A percentile compares a stretch with the other conserved stretches of the same genome.
phyloP scores from a whole-genome alignment of 2,888 invertebrate species.

The Drosophila emarginata region DNA sequence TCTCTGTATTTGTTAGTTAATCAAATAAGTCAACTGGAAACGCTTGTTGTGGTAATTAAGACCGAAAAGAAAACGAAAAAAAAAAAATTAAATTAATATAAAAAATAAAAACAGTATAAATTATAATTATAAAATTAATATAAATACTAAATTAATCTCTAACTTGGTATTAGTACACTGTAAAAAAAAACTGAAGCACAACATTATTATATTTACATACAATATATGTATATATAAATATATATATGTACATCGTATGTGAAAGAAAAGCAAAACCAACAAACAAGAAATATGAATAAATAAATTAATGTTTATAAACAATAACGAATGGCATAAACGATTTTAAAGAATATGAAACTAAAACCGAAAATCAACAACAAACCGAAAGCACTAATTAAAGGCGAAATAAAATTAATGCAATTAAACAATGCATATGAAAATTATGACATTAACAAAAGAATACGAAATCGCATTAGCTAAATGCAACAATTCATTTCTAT shows the following conservation, averaged over 20 bases:
- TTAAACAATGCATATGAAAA: not conserved
- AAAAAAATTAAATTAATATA: conserved; percentile 23
- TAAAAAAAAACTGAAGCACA: conserved; percentile 62
- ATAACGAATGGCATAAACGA: conserved; percentile 64
- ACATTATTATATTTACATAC: conserved; percentile 42
- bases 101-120: conserved; percentile 41
- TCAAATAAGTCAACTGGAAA: conserved; percentile 77
- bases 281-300: conserved; percentile 52
- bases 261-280: conserved; percentile 29
- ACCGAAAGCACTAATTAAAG: conserved; percentile 10
- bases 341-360: conserved; percentile 61
- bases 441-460: not conserved
- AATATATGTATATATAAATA: conserved; percentile 35
- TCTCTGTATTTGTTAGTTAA: conserved; percentile 62
- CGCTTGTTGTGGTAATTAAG: conserved; percentile 78
- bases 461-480: not conserved
- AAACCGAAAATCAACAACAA: conserved; percentile 17
- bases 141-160: conserved; percentile 48
- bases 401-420: conserved; percentile 4
- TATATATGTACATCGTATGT: conserved; percentile 45
- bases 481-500: not conserved
- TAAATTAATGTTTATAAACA: conserved; percentile 65
- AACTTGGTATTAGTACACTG: conserved; percentile 68
- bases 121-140: conserved; percentile 54
- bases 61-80: conserved; percentile 29